phyloP scores from a whole-genome alignment of 1,140 invertebrate species.

The Cydia splendana region DNA sequence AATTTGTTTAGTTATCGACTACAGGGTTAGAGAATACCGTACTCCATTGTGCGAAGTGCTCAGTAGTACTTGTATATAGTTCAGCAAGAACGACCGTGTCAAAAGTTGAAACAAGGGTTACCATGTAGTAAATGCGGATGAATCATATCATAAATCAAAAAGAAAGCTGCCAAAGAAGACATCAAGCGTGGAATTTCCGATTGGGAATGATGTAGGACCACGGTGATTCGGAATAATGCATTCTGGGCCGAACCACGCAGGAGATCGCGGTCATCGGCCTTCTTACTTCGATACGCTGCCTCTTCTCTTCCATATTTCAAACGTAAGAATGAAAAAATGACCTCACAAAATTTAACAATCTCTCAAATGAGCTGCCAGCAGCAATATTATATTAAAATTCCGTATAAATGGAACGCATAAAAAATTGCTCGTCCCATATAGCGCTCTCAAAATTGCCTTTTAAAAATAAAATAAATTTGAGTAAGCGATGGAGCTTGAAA shows the following conservation, averaged over 20 bases:
- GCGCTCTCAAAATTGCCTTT: constrained; percentile 6
- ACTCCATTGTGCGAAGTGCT: neutral
- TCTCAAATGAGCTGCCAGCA: constrained; percentile 47
- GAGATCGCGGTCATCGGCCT: constrained; percentile 68
- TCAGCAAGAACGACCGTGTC: neutral
- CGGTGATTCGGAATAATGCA: constrained; percentile 68
- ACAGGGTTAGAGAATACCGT: neutral
- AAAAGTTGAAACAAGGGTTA: constrained; percentile 9
- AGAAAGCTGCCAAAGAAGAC: constrained; percentile 72
- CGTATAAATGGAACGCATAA: constrained; percentile 38
- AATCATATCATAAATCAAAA: constrained; percentile 70
- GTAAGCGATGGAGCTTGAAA: constrained; percentile 34
- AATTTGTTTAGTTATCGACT: constrained; percentile 29
- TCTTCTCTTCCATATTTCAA: constrained; percentile 45
- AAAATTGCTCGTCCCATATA: constrained; percentile 36
- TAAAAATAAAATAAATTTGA: constrained; percentile 25
- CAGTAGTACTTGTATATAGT: neutral
- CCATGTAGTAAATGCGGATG: constrained; percentile 42
- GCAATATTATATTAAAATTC: constrained; percentile 31
- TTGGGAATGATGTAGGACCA: constrained; percentile 71
- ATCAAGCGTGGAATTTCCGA: constrained; percentile 73
- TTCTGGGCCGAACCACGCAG: constrained; percentile 68
- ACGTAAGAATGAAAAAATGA: constrained; percentile 51
- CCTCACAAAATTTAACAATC: constrained; percentile 44
- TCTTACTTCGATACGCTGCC: constrained; percentile 49